These are phyloP conservation scores for Miltochrista miniata DNA, from an alignment of 2,888 invertebrate species.

Conservation along the genomic window DNA sequence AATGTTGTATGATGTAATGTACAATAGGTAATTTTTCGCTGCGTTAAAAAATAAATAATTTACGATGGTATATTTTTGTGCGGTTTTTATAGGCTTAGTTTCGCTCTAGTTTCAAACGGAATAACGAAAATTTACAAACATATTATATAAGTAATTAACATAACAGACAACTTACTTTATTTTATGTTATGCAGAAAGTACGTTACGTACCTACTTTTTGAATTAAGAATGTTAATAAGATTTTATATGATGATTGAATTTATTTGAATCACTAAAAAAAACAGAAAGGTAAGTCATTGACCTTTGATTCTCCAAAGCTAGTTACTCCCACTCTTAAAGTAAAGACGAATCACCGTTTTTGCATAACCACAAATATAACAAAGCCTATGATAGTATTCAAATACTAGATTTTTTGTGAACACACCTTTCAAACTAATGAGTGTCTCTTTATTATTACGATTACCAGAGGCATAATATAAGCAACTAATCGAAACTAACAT, in stretches of 20 bases:
- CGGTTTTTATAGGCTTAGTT: too few species aligned
- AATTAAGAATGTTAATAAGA: not conserved
- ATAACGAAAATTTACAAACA: too few species aligned
- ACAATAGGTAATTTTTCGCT: too few species aligned
- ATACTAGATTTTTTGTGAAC: slow-evolving; percentile 6
- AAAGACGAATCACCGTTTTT: slow-evolving; percentile 12
- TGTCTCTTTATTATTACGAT: not conserved
- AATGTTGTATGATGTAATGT: too few species aligned
- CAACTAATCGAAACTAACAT: not conserved
- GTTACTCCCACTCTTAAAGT: slow-evolving; percentile 8
- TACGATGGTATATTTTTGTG: too few species aligned
- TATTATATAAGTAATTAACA: too few species aligned
- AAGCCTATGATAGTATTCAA: slow-evolving; percentile 1
- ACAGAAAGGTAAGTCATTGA: slow-evolving; percentile 3
- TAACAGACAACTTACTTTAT: too few species aligned
- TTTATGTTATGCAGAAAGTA: too few species aligned
- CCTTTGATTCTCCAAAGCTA: not conserved
- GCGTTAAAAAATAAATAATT: too few species aligned
- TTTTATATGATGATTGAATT: not conserved
- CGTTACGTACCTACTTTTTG: too few species aligned
- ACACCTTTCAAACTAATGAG: slow-evolving; percentile 5
- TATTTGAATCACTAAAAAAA: not conserved
- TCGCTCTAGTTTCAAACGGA: too few species aligned
- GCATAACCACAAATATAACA: slow-evolving; percentile 2
- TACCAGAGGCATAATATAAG: not conserved